Evolutionary conservation across 1,140 invertebrate species (phyloP), one percentile per base, ranked within the genome.

Genomic region (Panagrolaimus sp.): DNA sequence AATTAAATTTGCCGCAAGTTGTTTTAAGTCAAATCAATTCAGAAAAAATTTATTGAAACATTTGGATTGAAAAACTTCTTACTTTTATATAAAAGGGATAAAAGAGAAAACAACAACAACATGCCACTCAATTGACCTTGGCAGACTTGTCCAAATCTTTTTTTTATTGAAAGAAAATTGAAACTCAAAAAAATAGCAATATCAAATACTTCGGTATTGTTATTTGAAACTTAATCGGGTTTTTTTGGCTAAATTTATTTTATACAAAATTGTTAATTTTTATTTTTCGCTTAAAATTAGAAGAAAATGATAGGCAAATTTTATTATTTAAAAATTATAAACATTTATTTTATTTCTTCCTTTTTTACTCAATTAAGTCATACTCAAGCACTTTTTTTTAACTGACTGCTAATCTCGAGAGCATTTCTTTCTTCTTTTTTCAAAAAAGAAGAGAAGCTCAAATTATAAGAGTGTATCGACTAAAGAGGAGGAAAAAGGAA

Each of bases 281-380:
- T 7, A 38, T 38, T 7, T 38, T 38, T 38, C 7, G 7, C 17
- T 58, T 4, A 28, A 58, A 58, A 58, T 12, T 1, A 26, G 12
- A 28, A 28, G 52, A 12, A 21, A 58, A 28, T 9, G 52, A 58
- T 58, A 17, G 52, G 28, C 28, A 55, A 28, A 58, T 14, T 24
- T 48, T n/a, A 24, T 21, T 28, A 58, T 58, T 58, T 12, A 58
- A 58, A 58, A 58, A 28, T 58, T 58, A 28, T 4, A 52, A 52
- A 15, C 5, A 58, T 26, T 58, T 26, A 58, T 58, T 58, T 21
- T 58, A 58, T 26, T 28, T 24, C 48, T 52, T 52, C 48, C 48
- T n/a, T 52, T 52, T 10, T 58, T 58, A 28, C 21, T 21, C 21
- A 28, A 58, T 28, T 58, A 26, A 24, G n/a, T 52, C n/a, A 21